A percentile compares a stretch with the other conserved stretches of the same genome.
phyloP scores from a whole-genome alignment of 2,888 invertebrate genomes.

The Hypsopygia costalis region DNA sequence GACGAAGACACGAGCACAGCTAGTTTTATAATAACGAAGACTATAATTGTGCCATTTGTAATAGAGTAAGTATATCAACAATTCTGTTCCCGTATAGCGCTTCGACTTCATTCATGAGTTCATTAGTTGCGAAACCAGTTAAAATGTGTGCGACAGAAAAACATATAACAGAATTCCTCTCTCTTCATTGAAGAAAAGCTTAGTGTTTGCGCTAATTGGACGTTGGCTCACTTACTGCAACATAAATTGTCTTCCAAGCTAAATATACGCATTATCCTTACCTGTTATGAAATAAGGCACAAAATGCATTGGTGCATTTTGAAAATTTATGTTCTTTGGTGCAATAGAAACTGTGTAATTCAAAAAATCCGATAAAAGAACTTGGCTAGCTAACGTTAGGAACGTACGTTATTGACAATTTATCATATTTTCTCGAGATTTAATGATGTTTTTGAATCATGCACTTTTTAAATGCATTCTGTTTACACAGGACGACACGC shows the following conservation, averaged over 20 bases:
- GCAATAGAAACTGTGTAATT: constrained; percentile 30
- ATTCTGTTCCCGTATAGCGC: no score
- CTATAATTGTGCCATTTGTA: no score
- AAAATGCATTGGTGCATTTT: constrained; percentile 4
- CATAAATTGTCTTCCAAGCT: background rate
- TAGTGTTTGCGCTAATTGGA: constrained; percentile 58
- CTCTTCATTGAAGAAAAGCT: constrained; percentile 47
- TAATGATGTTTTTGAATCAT: constrained; percentile 56
- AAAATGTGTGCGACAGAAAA: constrained; percentile 14
- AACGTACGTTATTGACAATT: constrained; percentile 44
- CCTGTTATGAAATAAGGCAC: constrained; percentile 6
- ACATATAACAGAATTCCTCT: constrained; percentile 37
- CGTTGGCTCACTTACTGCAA: constrained; percentile 30
- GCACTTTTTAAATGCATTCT: constrained; percentile 41
- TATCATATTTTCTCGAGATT: constrained; percentile 57
- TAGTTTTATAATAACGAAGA: no score
- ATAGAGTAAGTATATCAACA: no score
- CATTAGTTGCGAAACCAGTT: constrained; percentile 16
- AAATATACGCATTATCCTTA: constrained; percentile 3
- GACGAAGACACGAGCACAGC: no score
- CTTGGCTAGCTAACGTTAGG: constrained; percentile 24
- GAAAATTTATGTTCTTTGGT: background rate
- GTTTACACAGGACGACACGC: background rate
- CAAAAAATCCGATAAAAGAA: constrained; percentile 51
- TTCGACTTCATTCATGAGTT: constrained; percentile 34